Evolutionary conservation across 2,888 invertebrate species (phyloP).

Genomic region (Palloptera scutellata): DNA sequence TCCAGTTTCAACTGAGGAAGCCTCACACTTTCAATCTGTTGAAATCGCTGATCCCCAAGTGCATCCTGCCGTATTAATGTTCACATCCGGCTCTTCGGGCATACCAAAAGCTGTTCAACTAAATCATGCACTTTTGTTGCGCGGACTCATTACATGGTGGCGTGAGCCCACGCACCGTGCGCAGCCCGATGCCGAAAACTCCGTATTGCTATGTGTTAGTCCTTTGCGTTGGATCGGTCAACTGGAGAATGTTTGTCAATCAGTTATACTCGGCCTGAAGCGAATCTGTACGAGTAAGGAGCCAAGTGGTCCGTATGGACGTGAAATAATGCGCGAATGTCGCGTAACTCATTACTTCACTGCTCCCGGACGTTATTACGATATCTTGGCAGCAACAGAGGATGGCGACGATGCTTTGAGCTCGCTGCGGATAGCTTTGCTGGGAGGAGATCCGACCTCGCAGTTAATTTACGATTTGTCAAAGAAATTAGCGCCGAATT

Average conservation of each 20-base stretch:
- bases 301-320: not conserved
- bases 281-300: constrained; percentile 36
- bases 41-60: constrained; percentile 22
- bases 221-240: constrained; percentile 44
- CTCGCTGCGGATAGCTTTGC: constrained; percentile 33
- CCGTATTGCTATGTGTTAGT: constrained; percentile 37
- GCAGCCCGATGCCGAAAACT: constrained; percentile 12
- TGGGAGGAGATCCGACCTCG: constrained; percentile 38
- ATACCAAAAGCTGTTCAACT: constrained; percentile 38
- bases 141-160: constrained; percentile 39
- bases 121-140: constrained; percentile 37
- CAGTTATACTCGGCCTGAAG: constrained; percentile 36
- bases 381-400: constrained; percentile 30
- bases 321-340: constrained; percentile 32
- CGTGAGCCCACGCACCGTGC: constrained; percentile 17
- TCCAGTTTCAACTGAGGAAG: not conserved
- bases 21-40: constrained; percentile 18
- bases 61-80: constrained; percentile 35
- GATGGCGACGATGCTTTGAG: constrained; percentile 26
- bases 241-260: constrained; percentile 35
- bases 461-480: constrained; percentile 28
- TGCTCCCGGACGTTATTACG: constrained; percentile 36
- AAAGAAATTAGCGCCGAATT: constrained; percentile 27
- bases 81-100: constrained; percentile 43
- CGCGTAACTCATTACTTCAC: constrained; percentile 38